Evolutionary conservation across 2,113 vertebrate genomes (phyloP), one percentile per base, ranked within the genome.

Genomic region (Neopipo cinnamomea): DNA sequence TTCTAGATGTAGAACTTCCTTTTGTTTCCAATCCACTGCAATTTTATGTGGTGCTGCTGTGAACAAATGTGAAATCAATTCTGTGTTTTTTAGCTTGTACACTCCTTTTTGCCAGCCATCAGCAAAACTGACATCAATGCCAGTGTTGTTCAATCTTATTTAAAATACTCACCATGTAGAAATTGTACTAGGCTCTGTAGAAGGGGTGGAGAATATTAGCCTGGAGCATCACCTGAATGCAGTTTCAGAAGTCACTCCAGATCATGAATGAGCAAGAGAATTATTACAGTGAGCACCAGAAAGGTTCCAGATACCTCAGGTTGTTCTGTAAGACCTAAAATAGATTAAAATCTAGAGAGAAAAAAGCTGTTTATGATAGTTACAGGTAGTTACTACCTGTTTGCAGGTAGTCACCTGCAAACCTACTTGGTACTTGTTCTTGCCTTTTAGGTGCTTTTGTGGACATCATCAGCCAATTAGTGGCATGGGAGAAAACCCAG

Each of bases 31-130:
- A 80, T 62, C 46, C 12, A 6, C 35, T 91, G 85, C 71, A 88
- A 68, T 91, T 91, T 92, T 37, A 44, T 25, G 24, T 89, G 0
- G 0, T 78, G 50, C 77, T 95, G 50, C 89, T 46, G 33, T 4
- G 9, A 96, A 93, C 61, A 92, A 94, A 92, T 67, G 39, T 75
- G 71, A 94, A 94, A 89, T 85, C 82, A 96, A 35, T 95, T 92
- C 55, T 81, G 67, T 63, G 58, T 85, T 94, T 88, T 96, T 74
- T 84, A 86, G 23, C 22, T 74, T 71, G 49, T 58, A 70, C 0
- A 0, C 12, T 89, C 15, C 55, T 85, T 95, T 89, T 82, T 65
- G 44, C 46, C 44, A 62, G 42, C 17, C 10, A 5, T 73, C 76
- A 95, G 84, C 68, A 91, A 94, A 93, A 62, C 33, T 35, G 52